Percentiles rank a stretch among this genome's conserved stretches.
Evolutionary conservation across 2,113 vertebrate genomes (phyloP).

Genomic region (Turnix velox): DNA sequence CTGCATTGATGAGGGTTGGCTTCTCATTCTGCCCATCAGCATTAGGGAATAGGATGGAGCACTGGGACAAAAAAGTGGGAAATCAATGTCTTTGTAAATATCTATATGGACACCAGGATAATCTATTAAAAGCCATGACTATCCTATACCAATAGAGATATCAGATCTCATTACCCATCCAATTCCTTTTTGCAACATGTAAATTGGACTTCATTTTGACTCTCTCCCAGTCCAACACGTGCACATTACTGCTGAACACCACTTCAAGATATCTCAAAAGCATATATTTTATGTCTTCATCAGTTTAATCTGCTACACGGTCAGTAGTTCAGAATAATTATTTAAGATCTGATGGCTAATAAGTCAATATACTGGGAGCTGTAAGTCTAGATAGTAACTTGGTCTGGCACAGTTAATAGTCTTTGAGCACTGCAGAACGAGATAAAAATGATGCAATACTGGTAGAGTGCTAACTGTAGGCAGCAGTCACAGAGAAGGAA

Average conservation of each 20-base stretch:
- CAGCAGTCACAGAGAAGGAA: background rate
- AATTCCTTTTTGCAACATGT: conserved; percentile 54
- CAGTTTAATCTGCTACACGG: background rate
- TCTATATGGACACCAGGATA: conserved; percentile 53
- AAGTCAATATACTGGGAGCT: background rate
- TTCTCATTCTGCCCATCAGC: conserved; percentile 37
- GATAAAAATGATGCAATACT: background rate
- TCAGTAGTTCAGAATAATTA: background rate
- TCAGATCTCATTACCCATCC: conserved; percentile 59
- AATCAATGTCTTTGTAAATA: conserved; percentile 60
- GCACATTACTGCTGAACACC: background rate
- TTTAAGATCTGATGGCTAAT: background rate
- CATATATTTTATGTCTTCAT: background rate
- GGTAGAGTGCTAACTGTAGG: background rate
- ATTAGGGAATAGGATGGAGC: conserved; percentile 25
- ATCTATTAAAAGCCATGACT: conserved; percentile 63
- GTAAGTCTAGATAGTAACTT: background rate
- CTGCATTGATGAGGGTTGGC: background rate
- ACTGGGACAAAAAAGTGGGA: conserved; percentile 16
- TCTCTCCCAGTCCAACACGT: background rate
- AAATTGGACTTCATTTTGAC: conserved; percentile 50
- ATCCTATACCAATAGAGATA: conserved; percentile 41
- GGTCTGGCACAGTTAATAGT: background rate
- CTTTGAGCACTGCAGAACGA: background rate
- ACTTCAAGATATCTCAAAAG: conserved; percentile 1